Evolutionary conservation across 2,888 invertebrate species (phyloP).

Genomic region (Pediacus dermestoides): DNA sequence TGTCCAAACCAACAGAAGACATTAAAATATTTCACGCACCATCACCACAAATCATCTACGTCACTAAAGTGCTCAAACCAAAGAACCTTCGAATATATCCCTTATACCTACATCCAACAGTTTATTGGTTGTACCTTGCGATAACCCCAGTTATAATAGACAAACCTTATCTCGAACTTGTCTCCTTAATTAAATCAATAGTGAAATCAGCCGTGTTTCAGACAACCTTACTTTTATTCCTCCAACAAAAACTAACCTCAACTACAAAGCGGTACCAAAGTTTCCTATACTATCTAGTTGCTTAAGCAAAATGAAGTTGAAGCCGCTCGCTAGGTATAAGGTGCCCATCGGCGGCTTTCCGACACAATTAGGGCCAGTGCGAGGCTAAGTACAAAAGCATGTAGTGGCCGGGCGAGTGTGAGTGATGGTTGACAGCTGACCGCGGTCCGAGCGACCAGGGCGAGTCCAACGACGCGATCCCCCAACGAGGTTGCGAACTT

Average conservation of each 20-base stretch:
- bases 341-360: conserved; percentile 41
- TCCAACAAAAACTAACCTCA: no score
- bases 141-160: no score
- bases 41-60: no score
- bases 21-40: no score
- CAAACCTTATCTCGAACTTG: conserved; percentile 20
- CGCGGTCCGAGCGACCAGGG: conserved; percentile 40
- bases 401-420: conserved; percentile 49
- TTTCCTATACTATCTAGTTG: no score
- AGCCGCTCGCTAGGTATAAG: conserved; percentile 33
- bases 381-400: conserved; percentile 53
- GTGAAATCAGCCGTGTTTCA: conserved; percentile 30
- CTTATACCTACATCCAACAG: no score
- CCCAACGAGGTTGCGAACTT: conserved; percentile 17
- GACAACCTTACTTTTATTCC: no score
- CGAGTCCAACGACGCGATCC: conserved; percentile 10
- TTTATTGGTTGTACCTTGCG: no score
- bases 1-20: no score
- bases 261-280: no score
- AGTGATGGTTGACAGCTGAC: conserved; percentile 52
- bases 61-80: no score
- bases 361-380: conserved; percentile 49
- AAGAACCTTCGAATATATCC: no score
- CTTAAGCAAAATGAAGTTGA: conserved; percentile 20
- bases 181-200: conserved; percentile 35